These are phyloP conservation scores for Frankliniella fusca DNA, from an alignment of 2,888 invertebrate species.

Conservation along the genomic window DNA sequence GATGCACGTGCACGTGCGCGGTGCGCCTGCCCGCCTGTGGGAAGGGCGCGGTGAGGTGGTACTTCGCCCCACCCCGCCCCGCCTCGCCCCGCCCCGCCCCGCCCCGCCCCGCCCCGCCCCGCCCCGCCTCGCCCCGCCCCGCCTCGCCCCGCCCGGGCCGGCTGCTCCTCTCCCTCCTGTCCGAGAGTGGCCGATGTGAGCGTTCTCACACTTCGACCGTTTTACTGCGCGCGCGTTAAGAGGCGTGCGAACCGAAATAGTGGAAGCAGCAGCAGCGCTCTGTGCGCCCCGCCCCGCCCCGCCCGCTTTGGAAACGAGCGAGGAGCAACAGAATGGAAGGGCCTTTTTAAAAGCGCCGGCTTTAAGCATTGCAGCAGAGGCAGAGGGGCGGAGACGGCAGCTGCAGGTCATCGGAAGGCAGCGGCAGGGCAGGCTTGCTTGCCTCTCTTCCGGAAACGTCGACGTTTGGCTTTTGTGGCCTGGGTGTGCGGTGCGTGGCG, in stretches of 20 bases:
- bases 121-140: not conserved
- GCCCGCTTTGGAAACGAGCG: not conserved
- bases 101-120: not conserved
- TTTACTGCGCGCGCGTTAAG: constrained; percentile 7
- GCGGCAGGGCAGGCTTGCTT: too few relatives aligned
- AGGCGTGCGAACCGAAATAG: constrained; percentile 18
- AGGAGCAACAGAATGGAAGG: too few relatives aligned
- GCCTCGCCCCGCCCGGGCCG: not conserved
- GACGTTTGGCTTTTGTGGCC: too few relatives aligned
- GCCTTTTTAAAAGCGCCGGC: too few relatives aligned
- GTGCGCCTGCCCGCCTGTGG: too few relatives aligned
- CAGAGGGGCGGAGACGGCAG: too few relatives aligned
- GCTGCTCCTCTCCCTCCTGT: not conserved
- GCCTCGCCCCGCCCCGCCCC: not conserved
- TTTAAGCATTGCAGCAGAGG: too few relatives aligned
- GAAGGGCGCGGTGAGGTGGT: too few relatives aligned
- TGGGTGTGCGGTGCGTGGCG: too few relatives aligned
- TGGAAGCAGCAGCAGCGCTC: not conserved
- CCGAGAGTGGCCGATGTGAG: not conserved
- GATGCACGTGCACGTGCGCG: too few relatives aligned
- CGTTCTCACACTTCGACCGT: not conserved
- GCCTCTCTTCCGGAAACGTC: too few relatives aligned
- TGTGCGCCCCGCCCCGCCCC: not conserved
- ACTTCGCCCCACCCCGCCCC: not conserved
- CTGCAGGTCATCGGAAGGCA: too few relatives aligned